phyloP scores from a whole-genome alignment of 2,797 vertebrate genomes.

The Loris lydekkerianus region DNA sequence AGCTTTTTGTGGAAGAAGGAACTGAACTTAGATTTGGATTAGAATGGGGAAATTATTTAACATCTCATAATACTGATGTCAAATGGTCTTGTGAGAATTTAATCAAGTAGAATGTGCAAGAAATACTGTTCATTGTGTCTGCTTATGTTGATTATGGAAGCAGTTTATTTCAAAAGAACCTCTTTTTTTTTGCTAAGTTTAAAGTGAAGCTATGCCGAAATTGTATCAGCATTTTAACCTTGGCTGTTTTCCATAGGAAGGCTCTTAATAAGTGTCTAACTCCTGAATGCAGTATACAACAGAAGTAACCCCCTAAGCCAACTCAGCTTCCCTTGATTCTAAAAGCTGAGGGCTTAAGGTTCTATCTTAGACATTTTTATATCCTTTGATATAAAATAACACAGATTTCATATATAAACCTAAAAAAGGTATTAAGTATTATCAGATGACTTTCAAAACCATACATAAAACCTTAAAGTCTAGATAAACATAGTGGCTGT shows the following conservation, averaged over 20 bases:
- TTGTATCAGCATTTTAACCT: background rate
- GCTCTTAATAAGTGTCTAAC: background rate
- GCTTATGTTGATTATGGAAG: background rate
- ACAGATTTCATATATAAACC: background rate
- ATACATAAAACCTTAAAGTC: background rate
- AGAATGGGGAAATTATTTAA: background rate
- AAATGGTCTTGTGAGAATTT: background rate
- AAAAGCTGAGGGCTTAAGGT: background rate
- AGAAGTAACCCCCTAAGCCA: background rate
- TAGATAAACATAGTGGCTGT: background rate
- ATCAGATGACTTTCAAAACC: slow-evolving; percentile 24
- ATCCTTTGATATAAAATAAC: background rate
- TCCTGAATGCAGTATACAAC: background rate
- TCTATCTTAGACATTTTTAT: background rate
- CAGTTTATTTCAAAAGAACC: background rate
- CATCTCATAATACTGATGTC: background rate
- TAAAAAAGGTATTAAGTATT: background rate
- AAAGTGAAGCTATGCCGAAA: slow-evolving; percentile 17
- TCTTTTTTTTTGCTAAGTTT: background rate
- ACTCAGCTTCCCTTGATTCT: background rate
- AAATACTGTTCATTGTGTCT: background rate
- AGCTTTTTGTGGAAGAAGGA: slow-evolving; percentile 7
- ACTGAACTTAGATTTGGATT: background rate
- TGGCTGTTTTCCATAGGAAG: background rate
- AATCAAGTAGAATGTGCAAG: background rate